These are phyloP conservation scores for Parelbella ahira DNA, from an alignment of 2,888 invertebrate genomes.

Conservation along the genomic window DNA sequence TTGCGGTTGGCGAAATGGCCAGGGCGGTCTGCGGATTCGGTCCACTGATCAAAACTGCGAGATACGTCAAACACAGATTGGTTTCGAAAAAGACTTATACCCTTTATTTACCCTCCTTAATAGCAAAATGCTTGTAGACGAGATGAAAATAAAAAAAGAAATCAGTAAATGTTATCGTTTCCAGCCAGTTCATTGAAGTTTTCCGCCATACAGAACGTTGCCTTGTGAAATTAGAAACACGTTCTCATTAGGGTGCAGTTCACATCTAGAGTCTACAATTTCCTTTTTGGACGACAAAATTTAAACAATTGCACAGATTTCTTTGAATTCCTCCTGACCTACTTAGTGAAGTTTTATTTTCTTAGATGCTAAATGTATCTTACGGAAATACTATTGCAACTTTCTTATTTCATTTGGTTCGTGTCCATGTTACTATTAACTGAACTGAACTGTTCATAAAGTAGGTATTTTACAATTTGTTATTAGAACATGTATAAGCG, in stretches of 20 bases:
- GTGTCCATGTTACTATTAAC: too few species aligned
- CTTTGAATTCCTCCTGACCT: background rate
- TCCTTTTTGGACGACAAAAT: background rate
- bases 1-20: constrained; percentile 35
- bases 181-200: too few species aligned
- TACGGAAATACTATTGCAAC: too few species aligned
- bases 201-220: too few species aligned
- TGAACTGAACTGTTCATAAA: too few species aligned
- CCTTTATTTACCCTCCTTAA: constrained; percentile 9
- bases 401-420: too few species aligned
- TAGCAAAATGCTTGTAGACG: background rate
- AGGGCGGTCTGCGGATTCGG: constrained; percentile 40
- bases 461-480: too few species aligned
- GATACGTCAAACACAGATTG: constrained; percentile 65
- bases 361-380: too few species aligned
- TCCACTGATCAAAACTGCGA: constrained; percentile 57
- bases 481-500: too few species aligned
- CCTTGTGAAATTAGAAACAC: background rate
- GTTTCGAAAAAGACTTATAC: constrained; percentile 47
- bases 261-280: background rate
- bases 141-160: constrained; percentile 2
- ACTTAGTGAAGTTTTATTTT: background rate
- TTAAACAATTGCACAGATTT: constrained; percentile 1
- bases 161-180: too few species aligned
- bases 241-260: background rate